Evolutionary conservation across 2,888 invertebrate species (phyloP), one percentile per base, ranked within the genome.

Genomic region (Aspidiotus destructor): DNA sequence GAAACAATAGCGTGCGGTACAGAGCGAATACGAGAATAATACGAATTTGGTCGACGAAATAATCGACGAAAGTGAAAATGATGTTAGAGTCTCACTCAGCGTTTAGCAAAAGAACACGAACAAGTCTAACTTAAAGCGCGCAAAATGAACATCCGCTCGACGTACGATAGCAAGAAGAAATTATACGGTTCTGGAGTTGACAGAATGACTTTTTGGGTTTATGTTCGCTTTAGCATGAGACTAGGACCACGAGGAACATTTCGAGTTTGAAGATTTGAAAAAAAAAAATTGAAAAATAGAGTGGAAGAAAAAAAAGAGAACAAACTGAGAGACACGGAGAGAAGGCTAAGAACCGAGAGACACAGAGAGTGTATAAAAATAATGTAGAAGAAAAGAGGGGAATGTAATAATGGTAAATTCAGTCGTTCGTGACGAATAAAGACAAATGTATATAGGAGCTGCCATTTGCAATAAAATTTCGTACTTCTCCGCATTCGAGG

Each of bases 401-500:
- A 55, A 54, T 55, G 64, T 42, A 64, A 64, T 55, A 62, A 62
- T 62, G 52, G 62, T 53, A 71, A 71, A 71, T 58, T 68, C 71
- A 71, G 62, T 70, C 68, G 72, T 70, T 70, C 70, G 72, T 71
- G 68, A 72, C 69, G 70, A 71, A 72, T 70, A 71, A 69, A 72
- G 72, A 72, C 72, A 72, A 72, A 72, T 72, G 71, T 72, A 70
- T 28, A 28, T 28, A 28, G 70, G 70, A 60, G 65, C 71, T 72
- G 70, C 70, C 71, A 70, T 68, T 71, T 68, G 55, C 70, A 69
- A 70, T 52, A 28, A 28, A 28, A 28, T 28, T 28, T 28, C 28
- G 28, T 28, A 28, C 28, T 28, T 28, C 28, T 28, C 5, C 28
- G 28, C 28, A 28, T 28, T 28, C 28, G 28, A 28, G 2, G 28